Percentiles rank a stretch among this genome's conserved stretches.
These are phyloP conservation scores for Strix aluco DNA, from an alignment of 2,113 vertebrate species.

Conservation along the genomic window DNA sequence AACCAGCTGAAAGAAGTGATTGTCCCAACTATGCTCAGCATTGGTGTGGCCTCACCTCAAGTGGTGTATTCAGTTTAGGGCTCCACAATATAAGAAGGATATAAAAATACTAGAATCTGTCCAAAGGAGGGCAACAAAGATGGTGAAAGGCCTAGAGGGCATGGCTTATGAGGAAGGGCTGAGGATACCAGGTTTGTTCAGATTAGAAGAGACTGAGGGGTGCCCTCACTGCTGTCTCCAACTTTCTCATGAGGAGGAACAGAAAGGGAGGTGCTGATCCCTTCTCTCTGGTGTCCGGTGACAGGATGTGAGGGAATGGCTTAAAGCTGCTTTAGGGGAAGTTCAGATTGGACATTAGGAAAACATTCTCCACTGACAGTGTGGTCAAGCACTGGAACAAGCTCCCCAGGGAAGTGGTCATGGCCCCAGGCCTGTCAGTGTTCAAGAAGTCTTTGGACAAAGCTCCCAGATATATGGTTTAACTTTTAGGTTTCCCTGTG, in stretches of 20 bases:
- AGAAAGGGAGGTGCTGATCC: neutral
- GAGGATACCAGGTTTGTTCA: neutral
- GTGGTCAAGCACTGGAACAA: neutral
- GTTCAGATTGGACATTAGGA: neutral
- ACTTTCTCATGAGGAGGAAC: fast-evolving
- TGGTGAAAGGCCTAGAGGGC: neutral
- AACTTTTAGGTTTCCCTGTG: neutral
- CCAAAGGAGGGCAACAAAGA: neutral
- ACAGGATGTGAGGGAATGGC: fast-evolving
- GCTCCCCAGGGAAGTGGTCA: neutral
- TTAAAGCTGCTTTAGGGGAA: neutral
- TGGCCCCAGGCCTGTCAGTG: neutral
- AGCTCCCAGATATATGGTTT: neutral
- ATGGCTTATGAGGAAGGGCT: neutral
- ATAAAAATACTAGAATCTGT: neutral
- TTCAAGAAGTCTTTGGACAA: neutral
- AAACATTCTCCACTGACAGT: neutral
- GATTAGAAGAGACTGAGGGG: neutral
- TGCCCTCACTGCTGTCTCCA: neutral
- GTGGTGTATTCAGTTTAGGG: neutral
- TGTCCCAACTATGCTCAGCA: neutral
- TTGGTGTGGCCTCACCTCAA: neutral
- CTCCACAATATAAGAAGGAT: neutral
- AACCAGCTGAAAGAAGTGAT: neutral
- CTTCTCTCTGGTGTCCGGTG: neutral